Evolutionary conservation across 1,140 invertebrate species (phyloP), one percentile per base, ranked within the genome.

Genomic region (Trichonephila clavata): DNA sequence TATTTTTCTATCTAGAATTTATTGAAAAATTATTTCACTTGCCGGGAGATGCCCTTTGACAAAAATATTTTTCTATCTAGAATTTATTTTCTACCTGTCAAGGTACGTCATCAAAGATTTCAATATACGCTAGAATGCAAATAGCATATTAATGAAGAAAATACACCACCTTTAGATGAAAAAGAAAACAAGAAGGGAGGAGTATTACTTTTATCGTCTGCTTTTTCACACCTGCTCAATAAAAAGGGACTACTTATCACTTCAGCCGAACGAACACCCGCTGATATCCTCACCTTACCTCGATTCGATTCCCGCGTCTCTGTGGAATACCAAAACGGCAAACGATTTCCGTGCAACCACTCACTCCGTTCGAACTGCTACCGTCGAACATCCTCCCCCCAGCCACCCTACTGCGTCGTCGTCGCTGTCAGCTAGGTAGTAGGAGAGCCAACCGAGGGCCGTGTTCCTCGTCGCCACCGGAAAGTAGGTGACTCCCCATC

Each of bases 401-500:
- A 10, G 0, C 27, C 32, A 65, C 21, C 27, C 43, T 10, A 5
- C 27, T 27, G 27, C 61, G 86, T n/a, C 86, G 27, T 61, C 65
- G 32, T 57, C 14, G 71, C n/a, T 77, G 50, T n/a, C 43, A 20
- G 32, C 59, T 16, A 50, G 18, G 65, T 13, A n/a, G 61, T 18
- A 50, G 90, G 91, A 61, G 60, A 68, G 81, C 57, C 90, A 43
- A 20, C 50, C 21, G 88, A 39, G 68, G 88, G 50, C 88, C 14
- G 68, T 16, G n/a, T n/a, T 14, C 88, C 50, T 43, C 32, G 32
- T n/a, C 24, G 39, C 27, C 89, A 91, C 83, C 32, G 89, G 89
- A 83, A 24, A 10, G n/a, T 2, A 27, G 13, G 71, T 80, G 57
- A 80, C 89, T 21, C 89, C 89, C 77, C 68, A 24, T 91, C 89